phyloP scores from a whole-genome alignment of 2,113 vertebrate species.

The Trichomycterus rosablanca region DNA sequence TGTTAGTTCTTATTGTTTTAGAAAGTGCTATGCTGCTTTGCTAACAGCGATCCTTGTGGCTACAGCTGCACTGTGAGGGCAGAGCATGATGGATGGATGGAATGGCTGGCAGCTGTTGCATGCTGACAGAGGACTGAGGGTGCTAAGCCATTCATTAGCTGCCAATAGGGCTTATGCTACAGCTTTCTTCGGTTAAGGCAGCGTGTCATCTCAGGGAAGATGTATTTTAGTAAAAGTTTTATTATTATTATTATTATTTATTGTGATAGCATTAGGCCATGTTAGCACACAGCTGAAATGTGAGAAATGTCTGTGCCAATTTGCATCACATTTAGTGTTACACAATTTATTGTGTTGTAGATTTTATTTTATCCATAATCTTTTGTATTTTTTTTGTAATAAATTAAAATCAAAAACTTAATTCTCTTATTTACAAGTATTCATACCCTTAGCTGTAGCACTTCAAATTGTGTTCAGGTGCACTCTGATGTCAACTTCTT shows the following conservation, averaged over 20 bases:
- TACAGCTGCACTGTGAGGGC: conserved; percentile 45
- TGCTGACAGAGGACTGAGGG: conserved; percentile 62
- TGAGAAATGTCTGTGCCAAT: no score
- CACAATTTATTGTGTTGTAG: no score
- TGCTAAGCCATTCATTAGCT: conserved; percentile 57
- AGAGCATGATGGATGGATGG: conserved; percentile 52
- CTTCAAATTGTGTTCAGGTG: no score
- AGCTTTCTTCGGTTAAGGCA: conserved; percentile 53
- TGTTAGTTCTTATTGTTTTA: not conserved
- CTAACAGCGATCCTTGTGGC: conserved; percentile 28
- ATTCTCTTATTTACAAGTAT: no score
- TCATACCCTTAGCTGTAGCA: no score
- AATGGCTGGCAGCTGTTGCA: conserved; percentile 56
- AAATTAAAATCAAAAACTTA: no score
- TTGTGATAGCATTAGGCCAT: no score
- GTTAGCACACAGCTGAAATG: no score
- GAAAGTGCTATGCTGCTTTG: conserved; percentile 34
- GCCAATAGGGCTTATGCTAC: conserved; percentile 54
- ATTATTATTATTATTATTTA: conserved; percentile 28
- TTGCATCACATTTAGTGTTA: no score
- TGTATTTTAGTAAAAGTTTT: conserved; percentile 56
- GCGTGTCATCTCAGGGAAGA: conserved; percentile 47
- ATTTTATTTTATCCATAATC: no score
- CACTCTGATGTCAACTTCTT: no score
- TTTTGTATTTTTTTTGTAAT: no score